A percentile compares a stretch with the other conserved stretches of the same genome.
phyloP scores from a whole-genome alignment of 2,888 invertebrate species.

The Sphecodes monilicornis region DNA sequence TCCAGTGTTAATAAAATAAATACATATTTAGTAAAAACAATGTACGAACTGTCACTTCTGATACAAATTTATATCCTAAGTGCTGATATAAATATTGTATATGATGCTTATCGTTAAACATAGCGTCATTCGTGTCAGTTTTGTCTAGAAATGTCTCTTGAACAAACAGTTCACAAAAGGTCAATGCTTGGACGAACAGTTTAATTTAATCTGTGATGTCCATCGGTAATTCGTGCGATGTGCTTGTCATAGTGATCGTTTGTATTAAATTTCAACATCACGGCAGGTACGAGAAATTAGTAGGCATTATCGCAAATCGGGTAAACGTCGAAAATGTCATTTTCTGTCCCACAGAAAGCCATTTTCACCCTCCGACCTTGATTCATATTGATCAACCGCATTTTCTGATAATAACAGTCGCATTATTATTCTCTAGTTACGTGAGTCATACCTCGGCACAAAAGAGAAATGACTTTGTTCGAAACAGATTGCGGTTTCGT shows the following conservation, averaged over 20 bases:
- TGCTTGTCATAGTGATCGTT: conserved; percentile 7
- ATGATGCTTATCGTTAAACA: neutral
- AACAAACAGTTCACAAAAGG: neutral
- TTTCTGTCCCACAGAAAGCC: conserved; percentile 27
- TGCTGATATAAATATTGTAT: neutral
- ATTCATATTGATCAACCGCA: conserved; percentile 41
- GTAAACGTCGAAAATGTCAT: conserved; percentile 32
- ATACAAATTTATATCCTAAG: neutral
- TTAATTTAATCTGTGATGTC: neutral
- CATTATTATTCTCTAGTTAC: conserved; percentile 52
- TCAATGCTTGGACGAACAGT: neutral
- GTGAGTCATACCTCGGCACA: conserved; percentile 42
- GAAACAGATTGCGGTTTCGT: conserved; percentile 39
- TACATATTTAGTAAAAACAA: neutral
- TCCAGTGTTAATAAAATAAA: neutral
- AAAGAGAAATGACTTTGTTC: conserved; percentile 42
- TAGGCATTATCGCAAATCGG: conserved; percentile 33
- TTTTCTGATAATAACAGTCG: conserved; percentile 45
- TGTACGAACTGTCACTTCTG: neutral
- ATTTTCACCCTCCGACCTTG: conserved; percentile 39
- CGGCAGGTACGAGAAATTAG: conserved; percentile 8
- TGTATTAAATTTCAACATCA: conserved; percentile 24
- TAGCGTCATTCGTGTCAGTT: neutral
- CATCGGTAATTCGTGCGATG: neutral
- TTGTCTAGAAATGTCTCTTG: neutral